Evolutionary conservation across 30 jellyfish, hydroid and myxozoan species (phyloP).

Genomic region (Cassiopea andromeda): DNA sequence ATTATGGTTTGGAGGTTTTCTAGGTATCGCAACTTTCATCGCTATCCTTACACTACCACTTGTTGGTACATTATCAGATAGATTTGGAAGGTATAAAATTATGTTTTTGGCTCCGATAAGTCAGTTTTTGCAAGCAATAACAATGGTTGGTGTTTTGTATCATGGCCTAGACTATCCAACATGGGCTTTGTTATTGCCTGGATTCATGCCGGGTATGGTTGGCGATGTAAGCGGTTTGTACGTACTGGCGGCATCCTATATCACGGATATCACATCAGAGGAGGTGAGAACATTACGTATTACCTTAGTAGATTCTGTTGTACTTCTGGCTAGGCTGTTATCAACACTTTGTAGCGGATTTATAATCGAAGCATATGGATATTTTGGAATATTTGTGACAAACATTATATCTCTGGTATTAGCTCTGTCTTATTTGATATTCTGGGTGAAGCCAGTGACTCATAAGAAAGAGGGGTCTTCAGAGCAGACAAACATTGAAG

Average conservation of each 20-base stretch:
- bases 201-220: slow-evolving; percentile 14
- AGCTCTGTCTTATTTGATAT: not conserved
- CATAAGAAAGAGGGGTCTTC: not conserved
- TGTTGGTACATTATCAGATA: slow-evolving; percentile 36
- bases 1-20: slow-evolving; percentile 31
- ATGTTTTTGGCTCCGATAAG: slow-evolving; percentile 15
- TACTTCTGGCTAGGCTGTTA: not conserved
- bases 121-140: slow-evolving; percentile 9
- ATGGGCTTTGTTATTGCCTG: not conserved
- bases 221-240: slow-evolving; percentile 23
- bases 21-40: slow-evolving; percentile 19
- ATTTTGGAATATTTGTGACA: not conserved
- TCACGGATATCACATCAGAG: slow-evolving; percentile 7
- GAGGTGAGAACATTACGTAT: slow-evolving; percentile 4
- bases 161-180: slow-evolving; percentile 6
- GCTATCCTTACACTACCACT: slow-evolving; percentile 21
- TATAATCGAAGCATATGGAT: slow-evolving; percentile 1
- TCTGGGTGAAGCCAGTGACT: slow-evolving; percentile 12
- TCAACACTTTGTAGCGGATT: slow-evolving; percentile 23
- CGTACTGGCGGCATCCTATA: slow-evolving; percentile 17
- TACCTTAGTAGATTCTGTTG: not conserved
- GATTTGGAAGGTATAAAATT: slow-evolving; percentile 1
- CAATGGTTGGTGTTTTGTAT: not conserved
- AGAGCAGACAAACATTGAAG: not conserved
- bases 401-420: not conserved